A percentile compares a stretch with the other conserved stretches of the same genome.
Conservation (phyloP, 2,113 vertebrate species). For the Perca fluviatilis region DNA sequence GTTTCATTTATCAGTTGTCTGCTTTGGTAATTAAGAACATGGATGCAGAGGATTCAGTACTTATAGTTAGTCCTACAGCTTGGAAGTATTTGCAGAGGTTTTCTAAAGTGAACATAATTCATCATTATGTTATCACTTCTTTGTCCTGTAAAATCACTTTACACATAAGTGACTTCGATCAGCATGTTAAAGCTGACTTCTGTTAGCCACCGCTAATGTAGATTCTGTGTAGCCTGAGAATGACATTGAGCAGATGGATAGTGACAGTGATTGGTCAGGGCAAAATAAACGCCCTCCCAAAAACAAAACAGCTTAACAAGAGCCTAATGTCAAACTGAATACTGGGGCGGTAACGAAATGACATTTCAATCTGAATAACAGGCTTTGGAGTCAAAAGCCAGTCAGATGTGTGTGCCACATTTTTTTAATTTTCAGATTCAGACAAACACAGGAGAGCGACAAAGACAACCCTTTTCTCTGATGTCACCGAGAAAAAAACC, state of each 20-base stretch:
- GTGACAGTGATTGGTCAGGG: slow-evolving; percentile 1
- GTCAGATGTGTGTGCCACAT: slow-evolving; percentile 29
- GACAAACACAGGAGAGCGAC: slow-evolving; percentile 10
- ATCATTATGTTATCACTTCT: neutral
- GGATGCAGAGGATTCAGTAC: neutral
- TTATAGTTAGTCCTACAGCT: neutral
- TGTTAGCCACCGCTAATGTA: neutral
- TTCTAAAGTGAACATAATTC: slow-evolving; percentile 10
- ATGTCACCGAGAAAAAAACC: slow-evolving; percentile 39
- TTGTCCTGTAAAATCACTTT: neutral
- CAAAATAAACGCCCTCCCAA: slow-evolving; percentile 1
- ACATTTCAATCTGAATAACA: slow-evolving; percentile 30
- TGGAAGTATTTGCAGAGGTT: slow-evolving; percentile 4
- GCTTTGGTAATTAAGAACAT: slow-evolving; percentile 13
- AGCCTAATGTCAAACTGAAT: slow-evolving; percentile 18
- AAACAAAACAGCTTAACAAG: slow-evolving; percentile 17
- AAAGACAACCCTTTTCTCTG: slow-evolving; percentile 19
- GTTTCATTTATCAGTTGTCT: slow-evolving; percentile 49
- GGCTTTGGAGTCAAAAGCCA: slow-evolving; percentile 36
- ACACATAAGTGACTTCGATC: slow-evolving; percentile 9
- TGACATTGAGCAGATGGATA: slow-evolving; percentile 13
- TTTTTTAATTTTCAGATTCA: slow-evolving; percentile 12
- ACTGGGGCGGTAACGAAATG: slow-evolving; percentile 7
- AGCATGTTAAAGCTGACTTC: slow-evolving; percentile 12
- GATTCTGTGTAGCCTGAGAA: slow-evolving; percentile 9